Evolutionary conservation across 1,140 invertebrate species (phyloP), one percentile per base, ranked within the genome.

Genomic region (Berghia stephanieae): DNA sequence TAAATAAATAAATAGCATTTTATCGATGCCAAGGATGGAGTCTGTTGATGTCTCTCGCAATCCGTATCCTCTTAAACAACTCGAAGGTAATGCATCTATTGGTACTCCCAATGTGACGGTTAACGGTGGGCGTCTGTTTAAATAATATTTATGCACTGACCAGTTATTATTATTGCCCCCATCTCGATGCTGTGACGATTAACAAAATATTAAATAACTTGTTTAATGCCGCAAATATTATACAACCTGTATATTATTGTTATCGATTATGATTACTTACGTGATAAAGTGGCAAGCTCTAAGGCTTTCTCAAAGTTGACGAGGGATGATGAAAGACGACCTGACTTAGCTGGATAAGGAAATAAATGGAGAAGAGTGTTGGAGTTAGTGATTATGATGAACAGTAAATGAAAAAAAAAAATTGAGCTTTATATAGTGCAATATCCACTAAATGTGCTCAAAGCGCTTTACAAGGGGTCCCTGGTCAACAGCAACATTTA

Each of bases 251-350:
- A 63, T n/a, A n/a, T n/a, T n/a, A n/a, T n/a, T n/a, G n/a, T n/a
- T n/a, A n/a, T n/a, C n/a, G n/a, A n/a, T n/a, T n/a, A n/a, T n/a
- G n/a, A n/a, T n/a, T n/a, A 74, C 49, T 18, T 27, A 74, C 71
- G 40, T 13, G 42, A 18, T 34, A 74, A 74, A 5, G 1, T 21
- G 42, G 49, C 71, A 4, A 55, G 2, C 27, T 74, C 49, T 2
- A 6, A 27, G 18, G 49, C 71, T 40, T 42, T 57, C 71, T 74
- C 71, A 71, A 71, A 71, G 44, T 40, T 71, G 44, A 71, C 52
- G 27, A 71, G 43, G 1, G 69, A 3, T 13, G 69, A 71, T 1
- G 69, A 44, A 24, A 71, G n/a, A 18, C 69, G 42, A 6, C 44
- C 42, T 2, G 69, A 16, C 38, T 71, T 71, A 3, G 52, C 69